Conservation (phyloP, 2,888 invertebrate species). For the Selenia dentaria region DNA sequence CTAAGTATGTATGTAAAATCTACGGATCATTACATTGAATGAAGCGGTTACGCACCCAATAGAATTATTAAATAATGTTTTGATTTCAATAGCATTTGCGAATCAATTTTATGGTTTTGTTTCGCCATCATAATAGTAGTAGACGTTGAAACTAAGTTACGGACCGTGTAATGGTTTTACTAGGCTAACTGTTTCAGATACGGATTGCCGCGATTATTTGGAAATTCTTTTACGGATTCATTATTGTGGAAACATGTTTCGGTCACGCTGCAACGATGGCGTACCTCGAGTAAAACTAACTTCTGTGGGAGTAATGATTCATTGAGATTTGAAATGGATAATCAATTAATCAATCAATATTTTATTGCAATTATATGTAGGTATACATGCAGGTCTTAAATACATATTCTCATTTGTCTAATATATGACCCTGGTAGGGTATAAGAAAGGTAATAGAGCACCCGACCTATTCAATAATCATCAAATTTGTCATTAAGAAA, state of each 20-base stretch:
- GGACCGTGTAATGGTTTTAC: constrained; percentile 44
- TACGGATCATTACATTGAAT: not conserved
- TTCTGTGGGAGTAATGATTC: not conserved
- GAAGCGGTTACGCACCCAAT: not conserved
- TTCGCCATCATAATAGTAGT: constrained; percentile 37
- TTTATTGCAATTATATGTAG: no score
- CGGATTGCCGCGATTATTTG: constrained; percentile 38
- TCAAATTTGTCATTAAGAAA: no score
- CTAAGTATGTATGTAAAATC: no score
- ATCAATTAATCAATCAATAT: no score
- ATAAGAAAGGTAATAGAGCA: no score
- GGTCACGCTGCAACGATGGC: constrained; percentile 28
- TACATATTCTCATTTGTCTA: no score
- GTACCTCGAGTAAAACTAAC: not conserved
- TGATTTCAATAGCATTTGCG: constrained; percentile 25
- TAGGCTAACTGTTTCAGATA: constrained; percentile 38
- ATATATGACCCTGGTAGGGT: no score
- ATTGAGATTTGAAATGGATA: not conserved
- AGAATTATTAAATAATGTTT: constrained; percentile 14
- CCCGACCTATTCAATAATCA: no score
- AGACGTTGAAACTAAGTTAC: constrained; percentile 39
- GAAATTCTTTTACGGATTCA: constrained; percentile 25
- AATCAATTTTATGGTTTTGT: constrained; percentile 47
- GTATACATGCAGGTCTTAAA: no score
- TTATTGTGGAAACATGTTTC: constrained; percentile 34